Conservation (phyloP, 2,113 vertebrate species). For the Clarias magur region DNA sequence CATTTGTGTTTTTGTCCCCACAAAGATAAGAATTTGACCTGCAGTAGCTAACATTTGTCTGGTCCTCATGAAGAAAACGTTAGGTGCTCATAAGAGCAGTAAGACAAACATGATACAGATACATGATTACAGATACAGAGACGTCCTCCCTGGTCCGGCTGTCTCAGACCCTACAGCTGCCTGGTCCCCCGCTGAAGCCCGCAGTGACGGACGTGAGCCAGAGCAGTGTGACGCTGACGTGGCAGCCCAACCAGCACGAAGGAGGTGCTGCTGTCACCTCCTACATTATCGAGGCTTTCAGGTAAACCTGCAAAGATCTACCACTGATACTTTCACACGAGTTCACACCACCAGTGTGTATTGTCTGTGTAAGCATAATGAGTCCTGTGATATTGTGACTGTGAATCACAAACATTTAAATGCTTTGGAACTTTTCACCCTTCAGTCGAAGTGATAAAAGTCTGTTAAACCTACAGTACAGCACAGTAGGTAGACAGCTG, state of each 20-base stretch:
- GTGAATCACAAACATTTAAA: neutral
- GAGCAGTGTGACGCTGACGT: conserved; percentile 86
- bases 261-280: conserved; percentile 74
- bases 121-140: conserved; percentile 55
- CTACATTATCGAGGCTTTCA: conserved; percentile 94
- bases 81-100: neutral
- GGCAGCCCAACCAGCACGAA: conserved; percentile 80
- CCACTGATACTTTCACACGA: neutral
- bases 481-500: neutral
- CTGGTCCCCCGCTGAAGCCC: conserved; percentile 86
- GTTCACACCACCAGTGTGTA: neutral
- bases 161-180: conserved; percentile 76
- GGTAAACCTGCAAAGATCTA: conserved; percentile 68
- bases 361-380: neutral
- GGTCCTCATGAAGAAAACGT: neutral
- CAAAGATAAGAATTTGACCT: neutral
- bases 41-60: neutral
- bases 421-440: neutral
- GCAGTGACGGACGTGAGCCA: conserved; percentile 84
- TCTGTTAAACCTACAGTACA: neutral
- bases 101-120: too few relatives aligned
- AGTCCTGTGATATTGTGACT: neutral
- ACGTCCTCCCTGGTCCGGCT: conserved; percentile 63
- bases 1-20: neutral
- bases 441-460: neutral